Percentiles rank a stretch among this genome's conserved stretches.
These are phyloP conservation scores for Trididemnum clinides DNA, from an alignment of 23 tunicate species.

Conservation along the genomic window DNA sequence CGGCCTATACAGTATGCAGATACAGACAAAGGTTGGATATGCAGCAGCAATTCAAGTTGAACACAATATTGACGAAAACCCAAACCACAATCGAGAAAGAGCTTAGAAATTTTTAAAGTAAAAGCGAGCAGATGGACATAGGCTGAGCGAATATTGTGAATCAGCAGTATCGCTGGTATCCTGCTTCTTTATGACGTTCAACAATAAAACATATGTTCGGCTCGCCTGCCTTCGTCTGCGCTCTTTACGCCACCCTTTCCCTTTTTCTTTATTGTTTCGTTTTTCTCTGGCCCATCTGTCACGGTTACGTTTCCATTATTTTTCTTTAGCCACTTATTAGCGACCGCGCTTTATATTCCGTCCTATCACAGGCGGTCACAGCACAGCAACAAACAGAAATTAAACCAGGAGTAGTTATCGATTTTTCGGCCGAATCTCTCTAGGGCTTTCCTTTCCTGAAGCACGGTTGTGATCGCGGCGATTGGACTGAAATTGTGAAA, in stretches of 20 bases:
- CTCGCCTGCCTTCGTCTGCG: background rate
- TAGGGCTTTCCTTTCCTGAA: slow-evolving; percentile 7
- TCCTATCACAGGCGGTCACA: background rate
- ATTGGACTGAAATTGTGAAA: background rate
- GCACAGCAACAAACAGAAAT: slow-evolving; percentile 18
- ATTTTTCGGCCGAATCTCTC: slow-evolving; percentile 5
- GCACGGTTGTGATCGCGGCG: background rate
- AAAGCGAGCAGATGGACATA: too few relatives aligned
- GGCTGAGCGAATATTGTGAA: too few relatives aligned
- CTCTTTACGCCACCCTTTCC: background rate
- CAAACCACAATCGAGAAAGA: too few relatives aligned
- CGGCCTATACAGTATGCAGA: too few relatives aligned
- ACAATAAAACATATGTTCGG: slow-evolving; percentile 19
- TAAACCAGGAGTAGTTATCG: slow-evolving; percentile 4
- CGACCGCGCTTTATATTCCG: background rate
- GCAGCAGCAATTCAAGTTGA: too few relatives aligned
- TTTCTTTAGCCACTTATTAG: slow-evolving; percentile 10
- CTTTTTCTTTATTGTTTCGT: background rate
- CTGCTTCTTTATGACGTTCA: too few relatives aligned
- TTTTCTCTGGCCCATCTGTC: slow-evolving; percentile 13
- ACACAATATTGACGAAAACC: too few relatives aligned
- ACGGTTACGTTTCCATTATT: background rate
- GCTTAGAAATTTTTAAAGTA: too few relatives aligned
- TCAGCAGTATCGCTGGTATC: too few relatives aligned
- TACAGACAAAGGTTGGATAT: too few relatives aligned